These are phyloP conservation scores for Bombus terrestris DNA, from an alignment of 1,140 invertebrate species.

Conservation along the genomic window DNA sequence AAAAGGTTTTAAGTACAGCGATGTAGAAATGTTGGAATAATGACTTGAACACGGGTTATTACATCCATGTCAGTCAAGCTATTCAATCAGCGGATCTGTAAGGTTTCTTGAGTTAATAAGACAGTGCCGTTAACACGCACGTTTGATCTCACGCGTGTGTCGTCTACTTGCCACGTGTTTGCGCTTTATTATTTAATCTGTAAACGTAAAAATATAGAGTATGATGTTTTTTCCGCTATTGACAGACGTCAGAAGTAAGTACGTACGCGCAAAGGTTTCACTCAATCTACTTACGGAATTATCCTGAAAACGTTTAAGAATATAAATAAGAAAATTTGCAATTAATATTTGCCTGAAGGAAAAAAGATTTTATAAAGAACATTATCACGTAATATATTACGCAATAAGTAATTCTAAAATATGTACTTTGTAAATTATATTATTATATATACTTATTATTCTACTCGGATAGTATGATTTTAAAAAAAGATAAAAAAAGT, in stretches of 20 bases:
- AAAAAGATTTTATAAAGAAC: too few relatives aligned
- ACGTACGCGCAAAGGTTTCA: background rate
- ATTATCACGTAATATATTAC: background rate
- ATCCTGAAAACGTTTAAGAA: background rate
- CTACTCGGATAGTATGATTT: background rate
- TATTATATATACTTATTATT: background rate
- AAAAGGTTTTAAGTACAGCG: background rate
- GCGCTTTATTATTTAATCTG: background rate
- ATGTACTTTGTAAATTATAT: background rate
- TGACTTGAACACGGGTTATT: background rate
- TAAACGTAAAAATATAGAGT: background rate
- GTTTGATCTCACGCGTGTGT: constrained; percentile 1
- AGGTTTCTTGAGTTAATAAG: background rate
- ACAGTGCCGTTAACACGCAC: background rate
- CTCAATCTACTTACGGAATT: background rate
- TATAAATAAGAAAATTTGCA: background rate
- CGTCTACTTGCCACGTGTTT: constrained; percentile 8
- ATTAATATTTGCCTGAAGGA: background rate
- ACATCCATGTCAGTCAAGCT: background rate
- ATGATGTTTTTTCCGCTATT: background rate
- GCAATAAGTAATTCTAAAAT: background rate
- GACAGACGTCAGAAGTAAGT: background rate
- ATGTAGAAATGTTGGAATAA: background rate
- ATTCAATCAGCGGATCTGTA: background rate
- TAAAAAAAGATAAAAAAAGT: background rate